These are phyloP conservation scores for Falco concolor DNA, from an alignment of 2,797 vertebrate species.

Conservation along the genomic window DNA sequence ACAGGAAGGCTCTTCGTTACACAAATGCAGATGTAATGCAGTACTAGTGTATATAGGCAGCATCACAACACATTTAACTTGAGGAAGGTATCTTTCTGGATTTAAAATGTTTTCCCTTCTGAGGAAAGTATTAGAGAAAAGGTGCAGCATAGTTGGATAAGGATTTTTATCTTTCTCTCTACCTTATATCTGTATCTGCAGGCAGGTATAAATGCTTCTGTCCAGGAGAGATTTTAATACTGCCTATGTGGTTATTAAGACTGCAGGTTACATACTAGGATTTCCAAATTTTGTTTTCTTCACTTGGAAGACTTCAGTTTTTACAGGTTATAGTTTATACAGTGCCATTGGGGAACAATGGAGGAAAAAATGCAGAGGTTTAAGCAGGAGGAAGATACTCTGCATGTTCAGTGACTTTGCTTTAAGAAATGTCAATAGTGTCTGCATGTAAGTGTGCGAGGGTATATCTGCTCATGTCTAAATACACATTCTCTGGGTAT, in stretches of 20 bases:
- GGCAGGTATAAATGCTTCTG: not conserved
- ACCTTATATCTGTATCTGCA: not conserved
- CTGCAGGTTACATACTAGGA: not conserved
- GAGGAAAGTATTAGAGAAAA: not conserved
- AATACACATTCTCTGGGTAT: not conserved
- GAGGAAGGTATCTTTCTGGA: not conserved
- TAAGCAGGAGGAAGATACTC: not conserved
- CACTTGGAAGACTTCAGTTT: not conserved
- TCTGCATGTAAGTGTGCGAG: not conserved
- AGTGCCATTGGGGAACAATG: not conserved
- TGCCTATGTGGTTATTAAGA: not conserved
- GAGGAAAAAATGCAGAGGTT: not conserved
- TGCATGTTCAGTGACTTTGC: not conserved
- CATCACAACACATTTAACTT: not conserved
- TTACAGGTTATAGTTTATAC: not conserved
- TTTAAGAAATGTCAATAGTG: not conserved
- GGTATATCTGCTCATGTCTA: not conserved
- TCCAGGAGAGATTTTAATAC: not conserved
- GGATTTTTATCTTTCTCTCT: not conserved
- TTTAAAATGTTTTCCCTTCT: not conserved
- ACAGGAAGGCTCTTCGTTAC: not conserved
- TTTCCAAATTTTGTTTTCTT: not conserved
- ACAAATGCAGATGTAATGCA: conserved; percentile 57
- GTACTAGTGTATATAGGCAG: not conserved
- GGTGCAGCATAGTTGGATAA: not conserved